These are phyloP conservation scores for Anseranas semipalmata DNA, from an alignment of 2,113 vertebrate species.

Conservation along the genomic window DNA sequence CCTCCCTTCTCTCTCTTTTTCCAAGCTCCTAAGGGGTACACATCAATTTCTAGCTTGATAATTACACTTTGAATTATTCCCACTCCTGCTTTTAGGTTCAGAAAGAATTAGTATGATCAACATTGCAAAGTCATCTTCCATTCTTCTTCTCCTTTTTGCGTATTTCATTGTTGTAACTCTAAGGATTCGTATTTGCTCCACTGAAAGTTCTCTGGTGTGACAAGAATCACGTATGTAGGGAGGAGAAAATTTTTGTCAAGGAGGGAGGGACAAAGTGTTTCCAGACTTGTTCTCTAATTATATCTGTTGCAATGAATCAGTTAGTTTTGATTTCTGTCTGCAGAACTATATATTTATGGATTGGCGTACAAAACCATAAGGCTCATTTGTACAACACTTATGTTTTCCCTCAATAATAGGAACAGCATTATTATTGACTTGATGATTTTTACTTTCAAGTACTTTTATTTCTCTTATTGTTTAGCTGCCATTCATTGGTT, in stretches of 20 bases:
- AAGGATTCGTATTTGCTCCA: neutral
- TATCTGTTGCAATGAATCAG: slow-evolving; percentile 23
- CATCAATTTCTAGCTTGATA: neutral
- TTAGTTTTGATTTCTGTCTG: slow-evolving; percentile 32
- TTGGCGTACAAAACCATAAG: neutral
- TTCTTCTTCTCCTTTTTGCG: neutral
- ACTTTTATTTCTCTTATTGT: slow-evolving; percentile 52
- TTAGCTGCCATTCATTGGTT: slow-evolving; percentile 34
- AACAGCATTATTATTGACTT: slow-evolving; percentile 46
- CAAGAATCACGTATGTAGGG: neutral
- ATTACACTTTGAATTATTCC: slow-evolving; percentile 5
- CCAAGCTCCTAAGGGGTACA: neutral
- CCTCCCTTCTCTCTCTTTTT: neutral
- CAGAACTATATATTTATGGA: slow-evolving; percentile 5
- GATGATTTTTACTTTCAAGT: slow-evolving; percentile 43
- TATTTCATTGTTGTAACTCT: slow-evolving; percentile 2
- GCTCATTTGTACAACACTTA: slow-evolving; percentile 39
- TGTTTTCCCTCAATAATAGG: slow-evolving; percentile 19
- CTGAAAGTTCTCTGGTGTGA: neutral
- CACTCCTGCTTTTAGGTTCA: neutral
- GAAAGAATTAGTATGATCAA: neutral
- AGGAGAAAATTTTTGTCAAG: neutral
- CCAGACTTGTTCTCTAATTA: slow-evolving; percentile 18
- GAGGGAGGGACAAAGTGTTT: neutral
- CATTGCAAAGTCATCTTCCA: neutral